Conservation (phyloP, 2,888 invertebrate species). For the Ischnura elegans region DNA sequence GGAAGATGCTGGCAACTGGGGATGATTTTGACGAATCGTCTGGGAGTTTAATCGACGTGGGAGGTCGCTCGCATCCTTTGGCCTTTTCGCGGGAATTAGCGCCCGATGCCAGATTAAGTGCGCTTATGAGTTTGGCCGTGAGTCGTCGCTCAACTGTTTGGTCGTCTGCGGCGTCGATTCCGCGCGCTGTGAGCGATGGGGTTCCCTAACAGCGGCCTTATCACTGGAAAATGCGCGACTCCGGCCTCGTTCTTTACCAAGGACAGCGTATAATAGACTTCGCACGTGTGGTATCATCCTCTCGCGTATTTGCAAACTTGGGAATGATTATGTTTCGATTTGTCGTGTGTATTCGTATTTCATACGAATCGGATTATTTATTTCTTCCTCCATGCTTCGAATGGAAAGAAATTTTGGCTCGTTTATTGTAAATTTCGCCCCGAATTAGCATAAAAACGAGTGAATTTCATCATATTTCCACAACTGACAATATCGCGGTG, state of each 20-base stretch:
- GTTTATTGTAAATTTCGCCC: too few relatives aligned
- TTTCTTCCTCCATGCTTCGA: too few relatives aligned
- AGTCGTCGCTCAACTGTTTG: background rate
- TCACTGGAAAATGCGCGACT: background rate
- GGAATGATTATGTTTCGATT: too few relatives aligned
- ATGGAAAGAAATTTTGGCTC: too few relatives aligned
- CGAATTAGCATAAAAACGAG: too few relatives aligned
- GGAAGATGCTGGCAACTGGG: background rate
- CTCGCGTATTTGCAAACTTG: too few relatives aligned
- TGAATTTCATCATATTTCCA: too few relatives aligned
- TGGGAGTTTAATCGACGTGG: background rate
- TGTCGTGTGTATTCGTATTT: too few relatives aligned
- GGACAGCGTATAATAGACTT: too few relatives aligned
- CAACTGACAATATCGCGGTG: too few relatives aligned
- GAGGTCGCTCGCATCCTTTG: background rate
- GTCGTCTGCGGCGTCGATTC: conserved; percentile 1
- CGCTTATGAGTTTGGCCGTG: conserved; percentile 17
- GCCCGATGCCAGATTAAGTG: conserved; percentile 18
- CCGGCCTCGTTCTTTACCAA: background rate
- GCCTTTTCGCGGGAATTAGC: background rate
- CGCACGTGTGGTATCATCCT: too few relatives aligned
- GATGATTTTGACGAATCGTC: conserved; percentile 4
- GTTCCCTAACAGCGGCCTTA: background rate
- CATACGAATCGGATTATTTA: too few relatives aligned
- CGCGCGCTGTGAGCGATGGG: background rate